Base-by-base conservation (phyloP, 2,888 invertebrate species). In the Caenorhabditis sinica region DNA sequence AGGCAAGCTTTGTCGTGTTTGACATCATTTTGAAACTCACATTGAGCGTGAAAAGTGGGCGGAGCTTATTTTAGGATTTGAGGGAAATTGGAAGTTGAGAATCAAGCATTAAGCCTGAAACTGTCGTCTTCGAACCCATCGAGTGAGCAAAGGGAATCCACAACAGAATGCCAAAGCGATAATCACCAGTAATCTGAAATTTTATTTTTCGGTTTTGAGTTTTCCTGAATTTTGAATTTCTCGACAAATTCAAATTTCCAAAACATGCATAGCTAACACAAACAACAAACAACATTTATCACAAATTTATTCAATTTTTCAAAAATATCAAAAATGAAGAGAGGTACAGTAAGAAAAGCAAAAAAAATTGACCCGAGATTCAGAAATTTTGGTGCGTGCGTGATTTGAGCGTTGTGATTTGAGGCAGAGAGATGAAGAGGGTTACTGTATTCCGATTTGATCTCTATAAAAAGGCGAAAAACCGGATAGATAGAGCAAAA, bases 101-200 rank as follows among this genome's bases (percentile, higher is more conserved):
- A 49, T 4, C 1, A 20, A 49, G 20, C 1, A 20, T 49, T 49
- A 49, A 2, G 49, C 40, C 13, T 40, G 40, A 20, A 80, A 73
- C 58, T 65, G 68, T 5, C 68, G 36, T 68, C 81, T 23, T 68
- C 81, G n/a, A 30, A 81, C 5, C 33, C 45, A 73, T 40, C 73
- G 45, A 5, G 49, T 58, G 6, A 81, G 20, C 11, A 81, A 30
- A 1, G 81, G 81, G 45, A 81, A 58, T 13, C 60, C 58, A 23
- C 81, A 81, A 49, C 66, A 73, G 3, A 73, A 17, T 40, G 13
- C 60, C 11, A 73, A 28, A 11, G 17, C 40, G n/a, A 81, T n/a
- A 13, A 66, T 36, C 1, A 81, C 28, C 3, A 81, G 51, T 15
- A 81, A 43, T 9, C 81, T 81, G 73, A 23, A 73, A 73, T 13